phyloP scores from a whole-genome alignment of 2,797 vertebrate genomes.

The Arremon brunneinucha region DNA sequence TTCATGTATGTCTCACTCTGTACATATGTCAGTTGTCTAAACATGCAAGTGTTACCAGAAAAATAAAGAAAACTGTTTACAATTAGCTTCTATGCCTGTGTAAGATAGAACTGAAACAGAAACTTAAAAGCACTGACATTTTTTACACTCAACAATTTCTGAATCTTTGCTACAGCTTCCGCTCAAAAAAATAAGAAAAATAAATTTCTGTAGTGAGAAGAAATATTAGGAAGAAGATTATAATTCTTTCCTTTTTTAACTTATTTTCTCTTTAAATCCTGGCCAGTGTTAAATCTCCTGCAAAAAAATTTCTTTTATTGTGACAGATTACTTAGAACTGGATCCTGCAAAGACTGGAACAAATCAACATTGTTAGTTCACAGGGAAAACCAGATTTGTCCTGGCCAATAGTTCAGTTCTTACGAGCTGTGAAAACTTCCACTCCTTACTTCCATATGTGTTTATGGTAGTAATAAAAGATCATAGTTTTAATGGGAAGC shows the following conservation, averaged over 20 bases:
- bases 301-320: neutral
- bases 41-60: neutral
- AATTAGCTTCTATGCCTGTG: neutral
- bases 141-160: neutral
- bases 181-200: neutral
- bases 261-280: neutral
- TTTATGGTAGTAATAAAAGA: constrained; percentile 11
- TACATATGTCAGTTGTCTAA: neutral
- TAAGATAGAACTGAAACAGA: neutral
- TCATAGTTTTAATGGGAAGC: neutral
- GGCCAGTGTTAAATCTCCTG: neutral
- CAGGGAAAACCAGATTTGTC: neutral
- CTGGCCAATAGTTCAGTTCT: neutral
- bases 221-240: neutral
- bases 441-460: neutral
- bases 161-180: neutral
- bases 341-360: neutral
- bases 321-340: neutral
- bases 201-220: neutral
- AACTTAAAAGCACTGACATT: neutral
- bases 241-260: neutral
- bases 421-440: neutral
- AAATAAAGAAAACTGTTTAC: neutral
- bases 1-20: neutral
- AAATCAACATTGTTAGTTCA: neutral